Evolutionary conservation across 2,113 vertebrate genomes (phyloP).

Genomic region (Calyptommatus sinebrachiatus): DNA sequence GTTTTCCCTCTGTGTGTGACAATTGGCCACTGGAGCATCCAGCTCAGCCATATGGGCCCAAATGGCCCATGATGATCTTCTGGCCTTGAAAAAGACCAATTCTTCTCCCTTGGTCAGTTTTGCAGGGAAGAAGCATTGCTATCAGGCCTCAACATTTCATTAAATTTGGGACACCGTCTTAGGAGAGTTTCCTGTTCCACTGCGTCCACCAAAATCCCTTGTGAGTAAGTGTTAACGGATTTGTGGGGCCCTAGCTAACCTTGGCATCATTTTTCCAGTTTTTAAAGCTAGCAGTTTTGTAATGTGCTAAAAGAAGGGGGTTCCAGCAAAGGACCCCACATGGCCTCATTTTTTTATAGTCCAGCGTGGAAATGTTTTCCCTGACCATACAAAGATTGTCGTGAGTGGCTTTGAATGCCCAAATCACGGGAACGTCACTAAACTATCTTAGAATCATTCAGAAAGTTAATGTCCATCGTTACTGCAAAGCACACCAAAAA

Average conservation of each 20-base stretch:
- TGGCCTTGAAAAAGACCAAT: too few species aligned
- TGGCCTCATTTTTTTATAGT: not conserved
- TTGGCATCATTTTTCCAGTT: not conserved
- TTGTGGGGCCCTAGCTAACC: not conserved
- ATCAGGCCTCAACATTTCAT: not conserved
- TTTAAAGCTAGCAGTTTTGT: not conserved
- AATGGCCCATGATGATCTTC: too few species aligned
- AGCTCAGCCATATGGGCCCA: too few species aligned
- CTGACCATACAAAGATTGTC: not conserved
- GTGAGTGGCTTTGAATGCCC: constrained; percentile 15
- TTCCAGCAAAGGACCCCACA: not conserved
- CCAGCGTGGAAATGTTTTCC: not conserved
- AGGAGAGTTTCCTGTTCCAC: not conserved
- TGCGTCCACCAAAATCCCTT: not conserved
- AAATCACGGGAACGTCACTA: constrained; percentile 9
- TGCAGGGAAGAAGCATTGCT: not conserved
- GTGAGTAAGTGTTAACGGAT: not conserved
- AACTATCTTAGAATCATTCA: not conserved
- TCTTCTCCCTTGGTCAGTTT: not conserved
- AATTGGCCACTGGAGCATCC: too few species aligned
- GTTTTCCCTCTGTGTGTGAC: too few species aligned
- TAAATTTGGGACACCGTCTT: not conserved
- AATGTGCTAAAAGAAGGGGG: not conserved
- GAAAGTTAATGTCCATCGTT: constrained; percentile 8
- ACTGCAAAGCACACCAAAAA: not conserved